Evolutionary conservation across 2,888 invertebrate genomes (phyloP), one percentile per base, ranked within the genome.

Genomic region (Gandaritis pyraliata): DNA sequence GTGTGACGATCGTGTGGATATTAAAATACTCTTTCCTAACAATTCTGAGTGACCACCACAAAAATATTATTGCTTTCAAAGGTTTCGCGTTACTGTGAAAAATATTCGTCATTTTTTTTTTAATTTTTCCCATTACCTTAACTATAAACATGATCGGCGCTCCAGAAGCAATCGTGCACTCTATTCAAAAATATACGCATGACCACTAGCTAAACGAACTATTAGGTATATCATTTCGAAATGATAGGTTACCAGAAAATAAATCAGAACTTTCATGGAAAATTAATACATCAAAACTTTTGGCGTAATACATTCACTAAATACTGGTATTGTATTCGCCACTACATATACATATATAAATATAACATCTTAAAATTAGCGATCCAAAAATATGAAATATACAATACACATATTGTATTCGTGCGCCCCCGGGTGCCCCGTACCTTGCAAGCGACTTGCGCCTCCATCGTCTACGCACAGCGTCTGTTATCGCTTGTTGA

Each of bases 351-450:
- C 86, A 92, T 91, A 91, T 91, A 90, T 91, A 92, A 92, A 92
- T 92, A 91, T 91, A 92, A 90, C 90, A 88, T 92, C 92, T 91
- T 92, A 92, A 92, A 91, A 90, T 90, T 91, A 92, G 92, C 91
- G 86, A 91, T 92, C 92, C 92, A 92, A 92, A 92, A 92, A 92
- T 92, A 92, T 90, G 90, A 92, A 92, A 90, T 92, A 91, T 92
- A 90, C 91, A 88, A 90, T 92, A 91, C 91, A 89, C 91, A 88
- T 86, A 86, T 87, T 86, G 88, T 88, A 83, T 87, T 85, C 85
- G 85, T 83, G 87, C 89, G 86, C 90, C 90, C 87, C 83, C 86
- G 80, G 87, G 85, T 85, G 83, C 79, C 78, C 75, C 75, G 75
- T 77, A 73, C 78, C 75, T 72, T 77, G 72, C 85, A 77, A 83